phyloP scores from a whole-genome alignment of 2,113 vertebrate genomes.

The Rhynchopsitta pachyrhyncha region DNA sequence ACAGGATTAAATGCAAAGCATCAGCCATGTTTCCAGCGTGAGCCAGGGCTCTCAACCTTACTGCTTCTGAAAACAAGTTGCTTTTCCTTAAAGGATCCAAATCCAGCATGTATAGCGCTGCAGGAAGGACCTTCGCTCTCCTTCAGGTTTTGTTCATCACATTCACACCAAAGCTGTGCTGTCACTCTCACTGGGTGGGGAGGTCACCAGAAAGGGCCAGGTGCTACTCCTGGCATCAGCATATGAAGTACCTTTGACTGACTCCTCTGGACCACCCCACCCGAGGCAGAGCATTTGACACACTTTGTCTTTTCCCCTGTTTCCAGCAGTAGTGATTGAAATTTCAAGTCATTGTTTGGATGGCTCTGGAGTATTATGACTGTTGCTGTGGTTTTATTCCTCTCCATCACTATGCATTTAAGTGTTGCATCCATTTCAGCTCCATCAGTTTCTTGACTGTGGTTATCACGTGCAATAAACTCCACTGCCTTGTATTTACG shows the following conservation, averaged over 20 bases:
- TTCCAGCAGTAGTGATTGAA: neutral
- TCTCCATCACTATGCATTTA: neutral
- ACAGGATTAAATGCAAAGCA: neutral
- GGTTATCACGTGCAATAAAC: neutral
- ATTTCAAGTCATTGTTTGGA: neutral
- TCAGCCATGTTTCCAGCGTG: neutral
- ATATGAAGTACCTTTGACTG: neutral
- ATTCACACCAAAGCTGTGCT: accelerated
- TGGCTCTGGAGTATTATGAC: neutral
- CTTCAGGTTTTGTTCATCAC: neutral
- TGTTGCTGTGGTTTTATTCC: neutral
- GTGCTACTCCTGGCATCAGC: neutral
- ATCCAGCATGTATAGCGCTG: neutral
- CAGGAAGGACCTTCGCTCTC: neutral
- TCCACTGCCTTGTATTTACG: neutral
- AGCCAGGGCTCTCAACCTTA: neutral
- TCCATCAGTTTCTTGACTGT: neutral
- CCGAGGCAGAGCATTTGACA: neutral
- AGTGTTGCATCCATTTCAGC: neutral
- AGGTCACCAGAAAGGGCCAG: neutral
- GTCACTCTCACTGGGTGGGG: neutral
- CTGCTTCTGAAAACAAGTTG: neutral
- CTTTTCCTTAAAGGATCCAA: neutral
- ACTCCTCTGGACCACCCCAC: neutral
- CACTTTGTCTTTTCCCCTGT: neutral